A percentile compares a stretch with the other conserved stretches of the same genome.
These are phyloP conservation scores for Spilosoma lubricipeda DNA, from an alignment of 2,888 invertebrate species.

Conservation along the genomic window DNA sequence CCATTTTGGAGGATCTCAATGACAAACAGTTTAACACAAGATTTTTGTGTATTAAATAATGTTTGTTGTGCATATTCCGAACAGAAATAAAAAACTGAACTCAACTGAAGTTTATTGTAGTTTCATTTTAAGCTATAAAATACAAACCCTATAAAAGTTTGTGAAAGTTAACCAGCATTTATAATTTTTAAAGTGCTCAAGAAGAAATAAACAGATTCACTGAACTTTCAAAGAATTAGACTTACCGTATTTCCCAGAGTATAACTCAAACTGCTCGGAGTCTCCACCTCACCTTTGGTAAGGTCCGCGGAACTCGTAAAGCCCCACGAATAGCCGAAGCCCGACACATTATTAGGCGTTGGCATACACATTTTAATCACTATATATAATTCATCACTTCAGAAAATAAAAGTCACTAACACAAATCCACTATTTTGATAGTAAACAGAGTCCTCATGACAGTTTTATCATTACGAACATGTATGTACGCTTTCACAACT, in stretches of 20 bases:
- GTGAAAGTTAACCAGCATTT: conserved; percentile 41
- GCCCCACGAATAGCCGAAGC: conserved; percentile 85
- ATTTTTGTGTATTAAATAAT: neutral
- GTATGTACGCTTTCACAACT: conserved; percentile 84
- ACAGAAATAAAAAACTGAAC: neutral
- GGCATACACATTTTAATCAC: conserved; percentile 84
- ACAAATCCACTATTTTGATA: conserved; percentile 78
- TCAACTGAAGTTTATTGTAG: conserved; percentile 1
- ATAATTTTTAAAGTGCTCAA: neutral
- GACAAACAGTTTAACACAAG: neutral
- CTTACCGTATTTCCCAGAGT: conserved; percentile 83
- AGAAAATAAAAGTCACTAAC: conserved; percentile 77
- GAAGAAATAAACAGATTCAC: neutral
- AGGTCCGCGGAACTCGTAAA: conserved; percentile 83
- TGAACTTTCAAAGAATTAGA: neutral
- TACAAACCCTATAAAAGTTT: conserved; percentile 9
- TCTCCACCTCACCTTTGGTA: conserved; percentile 83
- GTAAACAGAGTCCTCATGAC: conserved; percentile 83
- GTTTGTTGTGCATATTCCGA: neutral
- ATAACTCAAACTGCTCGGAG: conserved; percentile 83
- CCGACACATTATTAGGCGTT: conserved; percentile 84
- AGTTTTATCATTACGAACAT: conserved; percentile 82
- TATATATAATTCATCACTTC: conserved; percentile 61
- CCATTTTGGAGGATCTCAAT: neutral
- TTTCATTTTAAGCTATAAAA: conserved; percentile 15